These are phyloP conservation scores for Chironomus riparius DNA, from an alignment of 2,888 invertebrate genomes.

Conservation along the genomic window DNA sequence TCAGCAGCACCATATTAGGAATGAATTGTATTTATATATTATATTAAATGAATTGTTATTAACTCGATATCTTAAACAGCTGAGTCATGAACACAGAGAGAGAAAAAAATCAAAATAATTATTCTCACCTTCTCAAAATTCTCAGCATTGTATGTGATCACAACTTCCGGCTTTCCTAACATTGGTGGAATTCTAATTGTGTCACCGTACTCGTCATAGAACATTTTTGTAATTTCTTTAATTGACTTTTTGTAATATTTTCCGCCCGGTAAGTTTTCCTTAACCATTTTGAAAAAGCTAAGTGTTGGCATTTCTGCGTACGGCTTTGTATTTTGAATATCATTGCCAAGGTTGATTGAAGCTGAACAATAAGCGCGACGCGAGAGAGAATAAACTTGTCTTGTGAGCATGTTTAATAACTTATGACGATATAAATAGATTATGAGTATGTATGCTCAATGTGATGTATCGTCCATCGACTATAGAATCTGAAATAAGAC, in stretches of 20 bases:
- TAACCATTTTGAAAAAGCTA: not conserved
- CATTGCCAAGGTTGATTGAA: not conserved
- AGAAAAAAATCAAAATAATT: too few relatives aligned
- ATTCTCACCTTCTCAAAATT: slow-evolving; percentile 38
- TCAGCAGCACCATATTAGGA: too few relatives aligned
- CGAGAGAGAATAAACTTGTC: too few relatives aligned
- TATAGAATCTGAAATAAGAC: too few relatives aligned
- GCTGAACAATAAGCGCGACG: not conserved
- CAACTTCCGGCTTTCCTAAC: slow-evolving; percentile 36
- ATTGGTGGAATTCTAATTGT: slow-evolving; percentile 42
- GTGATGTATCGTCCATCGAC: too few relatives aligned
- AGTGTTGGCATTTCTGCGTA: not conserved
- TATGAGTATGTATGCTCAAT: too few relatives aligned
- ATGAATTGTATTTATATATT: too few relatives aligned
- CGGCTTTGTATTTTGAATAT: not conserved
- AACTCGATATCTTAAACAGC: too few relatives aligned
- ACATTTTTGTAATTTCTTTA: not conserved
- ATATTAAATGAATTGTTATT: too few relatives aligned
- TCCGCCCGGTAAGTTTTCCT: not conserved
- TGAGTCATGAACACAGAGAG: too few relatives aligned
- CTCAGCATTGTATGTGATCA: slow-evolving; percentile 45
- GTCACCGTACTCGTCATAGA: slow-evolving; percentile 38
- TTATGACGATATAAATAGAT: too few relatives aligned
- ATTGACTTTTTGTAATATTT: slow-evolving; percentile 3
- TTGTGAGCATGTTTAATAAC: too few relatives aligned